These are phyloP conservation scores for Atherix ibis DNA, from an alignment of 2,888 invertebrate genomes.

Conservation along the genomic window DNA sequence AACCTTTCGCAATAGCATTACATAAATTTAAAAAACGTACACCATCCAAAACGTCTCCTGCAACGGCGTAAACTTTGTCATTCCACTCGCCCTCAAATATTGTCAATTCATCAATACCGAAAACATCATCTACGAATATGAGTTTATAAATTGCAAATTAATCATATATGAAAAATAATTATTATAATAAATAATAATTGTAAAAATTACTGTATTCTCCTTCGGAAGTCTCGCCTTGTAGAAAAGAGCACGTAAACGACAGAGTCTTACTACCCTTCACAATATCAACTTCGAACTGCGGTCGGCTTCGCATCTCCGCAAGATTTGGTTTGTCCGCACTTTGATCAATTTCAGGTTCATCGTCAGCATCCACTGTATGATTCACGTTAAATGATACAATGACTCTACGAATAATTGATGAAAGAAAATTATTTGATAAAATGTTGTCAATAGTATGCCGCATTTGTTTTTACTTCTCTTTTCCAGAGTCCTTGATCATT, in stretches of 20 bases:
- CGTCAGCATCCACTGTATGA: conserved; percentile 79
- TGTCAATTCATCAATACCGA: conserved; percentile 86
- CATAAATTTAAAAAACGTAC: conserved; percentile 35
- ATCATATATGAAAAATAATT: conserved; percentile 2
- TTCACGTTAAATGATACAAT: conserved; percentile 81
- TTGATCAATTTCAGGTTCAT: conserved; percentile 47
- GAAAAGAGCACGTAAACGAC: conserved; percentile 72
- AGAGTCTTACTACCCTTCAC: conserved; percentile 59
- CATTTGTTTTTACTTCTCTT: no score
- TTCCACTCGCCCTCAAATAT: conserved; percentile 77
- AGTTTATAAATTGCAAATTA: no score
- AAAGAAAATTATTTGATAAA: conserved; percentile 9
- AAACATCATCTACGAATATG: conserved; percentile 54
- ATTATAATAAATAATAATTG: neutral
- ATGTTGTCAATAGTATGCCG: no score
- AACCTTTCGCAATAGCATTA: neutral
- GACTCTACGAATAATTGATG: conserved; percentile 38
- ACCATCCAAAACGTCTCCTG: conserved; percentile 89
- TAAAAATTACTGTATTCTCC: conserved; percentile 51
- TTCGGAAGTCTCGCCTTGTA: conserved; percentile 45
- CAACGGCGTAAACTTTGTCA: conserved; percentile 76
- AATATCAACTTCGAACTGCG: conserved; percentile 81
- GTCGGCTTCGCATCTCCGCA: conserved; percentile 78
- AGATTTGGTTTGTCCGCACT: conserved; percentile 54
- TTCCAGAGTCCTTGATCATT: conserved; percentile 52